phyloP scores from a whole-genome alignment of 2,113 vertebrate species.

The Heloderma charlesbogerti region DNA sequence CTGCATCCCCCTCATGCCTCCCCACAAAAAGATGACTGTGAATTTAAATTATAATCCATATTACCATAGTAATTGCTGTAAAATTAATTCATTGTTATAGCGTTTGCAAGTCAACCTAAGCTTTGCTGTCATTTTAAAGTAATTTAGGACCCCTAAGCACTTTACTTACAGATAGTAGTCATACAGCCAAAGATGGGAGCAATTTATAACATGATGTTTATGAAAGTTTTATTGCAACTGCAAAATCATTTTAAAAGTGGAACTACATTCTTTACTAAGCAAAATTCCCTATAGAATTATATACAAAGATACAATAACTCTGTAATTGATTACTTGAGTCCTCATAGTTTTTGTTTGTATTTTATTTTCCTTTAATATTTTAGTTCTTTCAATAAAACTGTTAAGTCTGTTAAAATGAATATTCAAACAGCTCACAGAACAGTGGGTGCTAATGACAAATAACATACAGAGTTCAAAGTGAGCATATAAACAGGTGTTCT shows the following conservation, averaged over 20 bases:
- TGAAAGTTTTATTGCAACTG: conserved; percentile 56
- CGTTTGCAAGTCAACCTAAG: conserved; percentile 59
- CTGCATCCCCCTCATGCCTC: neutral
- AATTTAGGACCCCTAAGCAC: conserved; percentile 63
- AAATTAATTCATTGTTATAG: conserved; percentile 64
- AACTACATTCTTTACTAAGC: conserved; percentile 37
- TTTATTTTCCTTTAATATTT: conserved; percentile 29
- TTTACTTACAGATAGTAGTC: conserved; percentile 56
- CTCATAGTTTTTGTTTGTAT: conserved; percentile 34
- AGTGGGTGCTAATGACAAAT: conserved; percentile 57
- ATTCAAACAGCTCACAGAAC: conserved; percentile 62
- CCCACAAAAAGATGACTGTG: conserved; percentile 26
- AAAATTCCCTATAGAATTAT: conserved; percentile 47
- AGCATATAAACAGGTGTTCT: conserved; percentile 45
- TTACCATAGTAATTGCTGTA: conserved; percentile 71
- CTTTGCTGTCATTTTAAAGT: conserved; percentile 61
- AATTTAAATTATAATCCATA: conserved; percentile 73
- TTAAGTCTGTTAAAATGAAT: conserved; percentile 56
- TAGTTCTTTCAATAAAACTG: conserved; percentile 49
- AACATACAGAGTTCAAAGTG: conserved; percentile 61
- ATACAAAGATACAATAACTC: conserved; percentile 38
- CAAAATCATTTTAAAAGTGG: conserved; percentile 52
- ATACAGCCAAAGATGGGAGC: conserved; percentile 53
- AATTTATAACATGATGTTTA: conserved; percentile 61
- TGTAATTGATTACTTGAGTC: conserved; percentile 30